These are phyloP conservation scores for Oligia strigilis DNA, from an alignment of 2,888 invertebrate genomes.

Conservation along the genomic window DNA sequence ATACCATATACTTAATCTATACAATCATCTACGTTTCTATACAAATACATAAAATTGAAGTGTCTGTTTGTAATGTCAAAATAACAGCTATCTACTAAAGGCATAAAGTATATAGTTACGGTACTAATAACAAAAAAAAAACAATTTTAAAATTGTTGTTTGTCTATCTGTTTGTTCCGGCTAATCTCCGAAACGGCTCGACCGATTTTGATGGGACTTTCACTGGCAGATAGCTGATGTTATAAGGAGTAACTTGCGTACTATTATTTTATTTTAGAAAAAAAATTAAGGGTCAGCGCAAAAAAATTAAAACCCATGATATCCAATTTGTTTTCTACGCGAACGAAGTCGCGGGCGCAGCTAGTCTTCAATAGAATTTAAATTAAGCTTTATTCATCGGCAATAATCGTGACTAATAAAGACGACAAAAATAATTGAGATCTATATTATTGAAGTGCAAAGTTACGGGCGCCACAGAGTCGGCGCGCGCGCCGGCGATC, in stretches of 20 bases:
- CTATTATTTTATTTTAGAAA: too few relatives aligned
- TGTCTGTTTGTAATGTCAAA: neutral
- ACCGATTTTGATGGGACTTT: neutral
- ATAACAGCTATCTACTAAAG: neutral
- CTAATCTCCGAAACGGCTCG: neutral
- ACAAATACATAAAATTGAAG: neutral
- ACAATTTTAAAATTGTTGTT: neutral
- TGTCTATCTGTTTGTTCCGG: neutral
- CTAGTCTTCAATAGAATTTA: slow-evolving; percentile 11
- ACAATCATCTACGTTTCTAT: neutral
- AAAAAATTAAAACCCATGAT: neutral
- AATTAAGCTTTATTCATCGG: slow-evolving; percentile 20
- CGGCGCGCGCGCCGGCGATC: slow-evolving; percentile 19
- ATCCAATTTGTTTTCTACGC: neutral
- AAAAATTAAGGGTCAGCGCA: neutral
- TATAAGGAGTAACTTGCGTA: neutral
- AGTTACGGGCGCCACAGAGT: slow-evolving; percentile 7
- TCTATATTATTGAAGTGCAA: slow-evolving; percentile 29
- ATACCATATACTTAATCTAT: neutral
- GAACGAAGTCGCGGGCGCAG: too few relatives aligned
- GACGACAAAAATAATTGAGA: slow-evolving; percentile 31
- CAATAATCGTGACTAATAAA: slow-evolving; percentile 29
- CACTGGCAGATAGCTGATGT: neutral
- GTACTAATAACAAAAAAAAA: neutral
- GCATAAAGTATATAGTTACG: too few relatives aligned